Evolutionary conservation across 2,113 vertebrate genomes (phyloP).

Genomic region (Pseudopodoces humilis): DNA sequence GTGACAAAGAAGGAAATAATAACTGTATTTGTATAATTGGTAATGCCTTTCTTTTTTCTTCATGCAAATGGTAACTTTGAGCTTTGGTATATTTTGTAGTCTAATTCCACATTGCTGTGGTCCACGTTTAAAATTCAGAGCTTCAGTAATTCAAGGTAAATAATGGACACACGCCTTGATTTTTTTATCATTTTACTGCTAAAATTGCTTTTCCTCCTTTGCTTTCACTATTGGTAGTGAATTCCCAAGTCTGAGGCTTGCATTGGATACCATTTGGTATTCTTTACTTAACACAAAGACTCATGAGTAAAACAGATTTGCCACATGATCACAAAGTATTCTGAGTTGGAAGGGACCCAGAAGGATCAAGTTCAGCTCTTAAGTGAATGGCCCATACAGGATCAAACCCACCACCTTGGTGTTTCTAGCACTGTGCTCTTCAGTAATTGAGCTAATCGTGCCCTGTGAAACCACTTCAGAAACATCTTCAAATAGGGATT

Average conservation of each 20-base stretch:
- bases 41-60: background rate
- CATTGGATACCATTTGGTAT: background rate
- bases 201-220: background rate
- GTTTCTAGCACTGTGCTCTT: background rate
- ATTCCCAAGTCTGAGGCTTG: background rate
- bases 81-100: background rate
- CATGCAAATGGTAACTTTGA: background rate
- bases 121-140: background rate
- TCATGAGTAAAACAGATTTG: background rate
- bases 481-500: background rate
- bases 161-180: background rate
- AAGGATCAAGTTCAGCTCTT: background rate
- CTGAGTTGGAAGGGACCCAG: background rate
- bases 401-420: background rate
- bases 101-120: background rate
- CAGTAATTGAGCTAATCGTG: background rate
- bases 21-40: background rate
- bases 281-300: background rate
- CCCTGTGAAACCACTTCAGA: background rate
- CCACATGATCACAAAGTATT: background rate
- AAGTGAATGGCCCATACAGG: background rate
- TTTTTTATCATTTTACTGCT: background rate
- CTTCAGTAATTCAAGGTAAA: background rate
- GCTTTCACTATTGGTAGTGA: background rate
- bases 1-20: background rate